Evolutionary conservation across 2,797 vertebrate genomes (phyloP).

Genomic region (Sebastolobus alascanus): DNA sequence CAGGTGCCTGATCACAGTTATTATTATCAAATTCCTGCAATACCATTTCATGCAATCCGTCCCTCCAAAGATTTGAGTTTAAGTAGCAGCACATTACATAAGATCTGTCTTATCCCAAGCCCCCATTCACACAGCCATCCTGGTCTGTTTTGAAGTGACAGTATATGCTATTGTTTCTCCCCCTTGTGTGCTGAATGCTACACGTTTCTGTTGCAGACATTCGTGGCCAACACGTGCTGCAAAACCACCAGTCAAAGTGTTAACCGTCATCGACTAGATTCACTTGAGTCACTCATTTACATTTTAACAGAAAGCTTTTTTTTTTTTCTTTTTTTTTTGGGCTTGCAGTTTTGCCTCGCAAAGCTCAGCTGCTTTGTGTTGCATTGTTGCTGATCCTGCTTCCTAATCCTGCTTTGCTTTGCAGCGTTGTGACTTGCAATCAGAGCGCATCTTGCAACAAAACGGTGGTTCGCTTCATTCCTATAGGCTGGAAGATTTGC

Average conservation of each 20-base stretch:
- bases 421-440: conserved; percentile 15
- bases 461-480: not conserved
- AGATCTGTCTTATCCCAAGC: conserved; percentile 7
- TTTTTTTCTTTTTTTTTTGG: conserved; percentile 5
- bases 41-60: conserved; percentile 10
- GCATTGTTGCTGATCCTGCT: conserved; percentile 37
- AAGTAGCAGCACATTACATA: conserved; percentile 23
- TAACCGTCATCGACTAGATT: not conserved
- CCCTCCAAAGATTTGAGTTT: not conserved
- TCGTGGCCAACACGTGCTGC: not conserved
- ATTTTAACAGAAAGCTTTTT: conserved; percentile 5
- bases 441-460: conserved; percentile 24
- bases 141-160: conserved; percentile 22
- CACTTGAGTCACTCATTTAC: conserved; percentile 3
- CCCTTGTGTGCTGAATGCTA: not conserved
- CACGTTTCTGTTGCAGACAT: not conserved
- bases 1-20: not conserved
- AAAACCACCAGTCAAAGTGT: not conserved
- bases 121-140: conserved; percentile 4
- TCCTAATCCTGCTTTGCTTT: conserved; percentile 28
- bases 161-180: not conserved
- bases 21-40: conserved; percentile 9
- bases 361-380: conserved; percentile 16
- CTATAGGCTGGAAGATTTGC: not conserved
- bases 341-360: not conserved